phyloP scores from a whole-genome alignment of 2,113 vertebrate genomes.

The Laticauda laticaudata region DNA sequence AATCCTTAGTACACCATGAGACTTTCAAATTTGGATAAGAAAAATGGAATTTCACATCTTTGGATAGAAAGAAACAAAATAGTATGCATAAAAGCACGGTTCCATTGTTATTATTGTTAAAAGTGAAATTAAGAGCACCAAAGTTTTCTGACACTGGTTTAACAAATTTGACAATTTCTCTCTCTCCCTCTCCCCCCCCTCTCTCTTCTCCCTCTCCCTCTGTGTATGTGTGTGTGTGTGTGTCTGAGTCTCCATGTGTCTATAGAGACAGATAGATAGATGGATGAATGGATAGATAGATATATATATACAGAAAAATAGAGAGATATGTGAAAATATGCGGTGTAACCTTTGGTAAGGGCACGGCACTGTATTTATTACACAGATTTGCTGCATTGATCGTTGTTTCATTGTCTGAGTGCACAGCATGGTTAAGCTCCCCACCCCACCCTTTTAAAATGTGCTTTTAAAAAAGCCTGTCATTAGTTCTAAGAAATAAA shows the following conservation, averaged over 20 bases:
- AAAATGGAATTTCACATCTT: background rate
- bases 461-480: background rate
- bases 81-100: background rate
- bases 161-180: background rate
- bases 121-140: background rate
- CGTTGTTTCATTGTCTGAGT: constrained; percentile 14
- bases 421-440: constrained; percentile 6
- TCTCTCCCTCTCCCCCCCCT: fast-evolving
- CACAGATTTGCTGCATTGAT: background rate
- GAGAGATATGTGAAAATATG: background rate
- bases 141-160: constrained; percentile 16
- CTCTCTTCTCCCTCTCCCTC: too few relatives aligned
- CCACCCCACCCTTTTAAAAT: background rate
- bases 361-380: background rate
- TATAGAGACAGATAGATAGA: too few relatives aligned
- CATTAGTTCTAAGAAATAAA: background rate
- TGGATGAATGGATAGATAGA: too few relatives aligned
- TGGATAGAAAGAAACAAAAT: background rate
- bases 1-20: background rate
- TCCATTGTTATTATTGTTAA: background rate
- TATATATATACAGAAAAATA: too few relatives aligned
- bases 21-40: background rate
- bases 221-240: too few relatives aligned
- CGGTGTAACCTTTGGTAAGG: background rate
- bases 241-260: too few relatives aligned